Evolutionary conservation across 2,888 invertebrate genomes (phyloP), one percentile per base, ranked within the genome.

Genomic region (Drosophila ezoana): DNA sequence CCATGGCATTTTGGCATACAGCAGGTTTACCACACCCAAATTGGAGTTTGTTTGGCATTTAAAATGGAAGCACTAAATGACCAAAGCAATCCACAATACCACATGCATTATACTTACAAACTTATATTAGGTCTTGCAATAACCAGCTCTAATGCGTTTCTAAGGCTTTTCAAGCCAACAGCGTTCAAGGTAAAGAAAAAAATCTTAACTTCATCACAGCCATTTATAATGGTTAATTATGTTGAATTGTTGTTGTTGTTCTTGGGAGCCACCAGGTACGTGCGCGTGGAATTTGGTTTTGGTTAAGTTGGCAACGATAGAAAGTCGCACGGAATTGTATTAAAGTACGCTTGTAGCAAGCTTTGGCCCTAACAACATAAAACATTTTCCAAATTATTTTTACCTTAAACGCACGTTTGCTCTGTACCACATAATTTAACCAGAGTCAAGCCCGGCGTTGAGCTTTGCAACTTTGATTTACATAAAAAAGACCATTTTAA

Each of bases 11-110:
- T 75, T 57, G 57, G 58, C 66, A 32, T n/a, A 52, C 51, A 41
- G 43, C 73, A 72, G 72, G 72, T 72, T 72, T 62, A 72, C 72
- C 69, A 64, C 72, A 74, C 72, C 72, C 62, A 73, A 45, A 73
- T 54, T 74, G 52, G 35, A 49, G 57, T 64, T 70, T 53, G 75
- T 74, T 74, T 73, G 73, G 53, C 73, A 74, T 73, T 73, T 73
- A 74, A 73, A 73, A 64, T 73, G 63, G 54, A 63, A 56, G 56
- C 59, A 69, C n/a, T 60, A 48, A 52, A 44, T 66, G 45, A 66
- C 57, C 44, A 56, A 49, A 56, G 33, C 23, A 40, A 47, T 57
- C 45, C n/a, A n/a, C n/a, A n/a, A n/a, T 45, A 56, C 57, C 16
- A n/a, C 20, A 51, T 49, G 35, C 45, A 40, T 45, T 16, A 18